Evolutionary conservation across 2,888 invertebrate genomes (phyloP).

Genomic region (Frankliniella intonsa): DNA sequence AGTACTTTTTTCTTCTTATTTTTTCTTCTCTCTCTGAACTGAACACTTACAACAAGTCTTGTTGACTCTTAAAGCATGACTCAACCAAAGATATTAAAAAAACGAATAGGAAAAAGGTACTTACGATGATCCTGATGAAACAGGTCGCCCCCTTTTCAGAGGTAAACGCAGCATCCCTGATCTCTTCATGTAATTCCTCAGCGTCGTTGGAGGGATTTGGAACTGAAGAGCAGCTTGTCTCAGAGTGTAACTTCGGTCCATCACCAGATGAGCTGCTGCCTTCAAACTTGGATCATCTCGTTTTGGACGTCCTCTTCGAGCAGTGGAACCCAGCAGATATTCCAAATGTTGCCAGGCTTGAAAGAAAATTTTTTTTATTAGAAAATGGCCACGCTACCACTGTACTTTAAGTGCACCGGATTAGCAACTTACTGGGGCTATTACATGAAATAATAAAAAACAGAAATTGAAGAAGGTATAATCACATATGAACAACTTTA

Average conservation of each 20-base stretch:
- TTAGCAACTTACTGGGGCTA: constrained; percentile 18
- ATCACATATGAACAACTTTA: not conserved
- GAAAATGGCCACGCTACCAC: not conserved
- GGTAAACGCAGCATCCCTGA: constrained; percentile 5
- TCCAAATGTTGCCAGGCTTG: constrained; percentile 17
- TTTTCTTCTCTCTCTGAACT: no score
- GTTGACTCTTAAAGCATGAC: no score
- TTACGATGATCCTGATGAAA: not conserved
- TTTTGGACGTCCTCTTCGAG: constrained; percentile 19
- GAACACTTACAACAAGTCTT: no score
- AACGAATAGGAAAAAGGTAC: not conserved
- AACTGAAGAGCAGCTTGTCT: constrained; percentile 16
- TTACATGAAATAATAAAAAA: constrained; percentile 11
- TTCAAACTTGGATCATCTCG: constrained; percentile 16
- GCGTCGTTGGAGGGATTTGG: not conserved
- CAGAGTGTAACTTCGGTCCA: constrained; percentile 20
- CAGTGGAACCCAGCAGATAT: constrained; percentile 16
- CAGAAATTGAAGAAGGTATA: constrained; percentile 6
- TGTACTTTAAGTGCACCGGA: not conserved
- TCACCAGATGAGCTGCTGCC: not conserved
- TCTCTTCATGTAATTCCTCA: constrained; percentile 5
- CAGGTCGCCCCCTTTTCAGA: not conserved
- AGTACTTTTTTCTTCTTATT: no score
- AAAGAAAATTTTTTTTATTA: not conserved
- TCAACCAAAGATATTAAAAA: not conserved